Evolutionary conservation across 2,888 invertebrate species (phyloP), one percentile per base, ranked within the genome.

Genomic region (Scelioninae gen. 1): DNA sequence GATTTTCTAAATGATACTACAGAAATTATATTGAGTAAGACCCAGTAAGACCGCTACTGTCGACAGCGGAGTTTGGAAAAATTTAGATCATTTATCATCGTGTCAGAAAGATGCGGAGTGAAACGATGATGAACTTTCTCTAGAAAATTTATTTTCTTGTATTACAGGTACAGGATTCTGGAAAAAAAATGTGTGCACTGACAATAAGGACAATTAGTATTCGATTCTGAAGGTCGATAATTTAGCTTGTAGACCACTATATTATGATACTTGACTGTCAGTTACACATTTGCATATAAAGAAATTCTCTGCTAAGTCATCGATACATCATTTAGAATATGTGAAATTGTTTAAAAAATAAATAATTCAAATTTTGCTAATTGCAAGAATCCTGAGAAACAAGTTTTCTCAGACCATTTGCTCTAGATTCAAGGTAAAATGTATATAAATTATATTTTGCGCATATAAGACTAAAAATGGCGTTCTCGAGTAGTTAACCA

Each of bases 61-160:
- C 10, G 29, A 13, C 47, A 43, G 65, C 10, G 29, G n/a, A 23
- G 45, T 55, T 51, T 40, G 34, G 49, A 69, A 13, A 63, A 47
- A 71, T 63, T 56, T 51, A 79, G 63, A 65, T 65, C 58, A 51
- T 71, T 63, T 58, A 65, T 71, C 78, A 72, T 65, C 38, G 15
- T 47, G 47, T 68, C 63, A 72, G 49, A 71, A 65, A 34, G 58
- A 63, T 55, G 58, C 47, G 13, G 5, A 60, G 71, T 32, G 65
- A 72, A 72, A 79, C 13, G 78, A 51, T 58, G 29, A 63, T 65
- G n/a, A 58, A 79, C 71, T 79, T 72, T 79, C 78, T 65, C 43
- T 58, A 16, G 56, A 63, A 56, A 71, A 65, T 79, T 29, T 40
- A 51, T 43, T 77, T 47, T 47, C 32, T 60, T n/a, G n/a, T n/a